Conservation (phyloP, 1,140 invertebrate species). For the Eurosta solidaginis region DNA sequence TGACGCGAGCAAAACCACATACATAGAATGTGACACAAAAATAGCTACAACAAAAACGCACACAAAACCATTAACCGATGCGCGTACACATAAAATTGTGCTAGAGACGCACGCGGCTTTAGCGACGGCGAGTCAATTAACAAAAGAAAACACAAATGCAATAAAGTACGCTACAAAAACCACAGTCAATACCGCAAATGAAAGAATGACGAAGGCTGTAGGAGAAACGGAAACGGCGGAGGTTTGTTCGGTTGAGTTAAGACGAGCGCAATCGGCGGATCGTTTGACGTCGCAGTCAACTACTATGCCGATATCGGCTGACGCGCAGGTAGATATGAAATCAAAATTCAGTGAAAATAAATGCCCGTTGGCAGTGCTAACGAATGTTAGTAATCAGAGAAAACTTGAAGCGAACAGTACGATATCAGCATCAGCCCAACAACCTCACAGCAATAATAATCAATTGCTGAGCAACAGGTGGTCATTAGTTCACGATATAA, state of each 20-base stretch:
- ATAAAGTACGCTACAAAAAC: not conserved
- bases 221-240: too few species aligned
- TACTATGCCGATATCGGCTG: not conserved
- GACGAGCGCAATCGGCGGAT: constrained; percentile 27
- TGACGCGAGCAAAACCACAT: not conserved
- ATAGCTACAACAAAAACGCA: constrained; percentile 10
- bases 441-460: constrained; percentile 14
- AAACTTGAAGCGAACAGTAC: constrained; percentile 48
- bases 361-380: constrained; percentile 49
- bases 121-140: constrained; percentile 31
- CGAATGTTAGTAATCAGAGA: constrained; percentile 56
- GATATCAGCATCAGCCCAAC: constrained; percentile 29
- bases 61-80: not conserved
- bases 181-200: not conserved
- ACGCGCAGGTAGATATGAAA: not conserved
- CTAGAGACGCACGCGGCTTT: not conserved
- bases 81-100: not conserved
- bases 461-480: not conserved
- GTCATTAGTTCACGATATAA: not conserved
- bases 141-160: constrained; percentile 37
- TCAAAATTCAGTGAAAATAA: constrained; percentile 54
- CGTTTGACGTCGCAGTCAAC: constrained; percentile 27
- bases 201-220: not conserved
- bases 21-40: not conserved
- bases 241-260: not conserved